Percentiles rank a stretch among this genome's conserved stretches.
phyloP scores from a whole-genome alignment of 2,113 vertebrate species.

The Origma solitaria region DNA sequence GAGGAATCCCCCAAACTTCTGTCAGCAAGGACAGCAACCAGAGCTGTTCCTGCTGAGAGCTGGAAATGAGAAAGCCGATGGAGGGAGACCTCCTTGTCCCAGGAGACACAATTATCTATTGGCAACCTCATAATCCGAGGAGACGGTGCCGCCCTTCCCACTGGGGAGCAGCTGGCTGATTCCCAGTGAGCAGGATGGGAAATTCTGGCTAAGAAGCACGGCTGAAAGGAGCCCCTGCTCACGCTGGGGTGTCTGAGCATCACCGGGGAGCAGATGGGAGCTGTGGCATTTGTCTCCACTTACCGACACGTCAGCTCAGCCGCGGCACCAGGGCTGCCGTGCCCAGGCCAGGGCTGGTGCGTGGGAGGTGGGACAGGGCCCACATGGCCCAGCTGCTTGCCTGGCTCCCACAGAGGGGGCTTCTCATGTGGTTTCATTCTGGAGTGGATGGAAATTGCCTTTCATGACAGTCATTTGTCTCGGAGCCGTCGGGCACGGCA shows the following conservation, averaged over 20 bases:
- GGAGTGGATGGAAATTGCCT: neutral
- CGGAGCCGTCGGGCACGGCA: neutral
- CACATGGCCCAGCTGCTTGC: neutral
- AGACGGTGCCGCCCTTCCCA: neutral
- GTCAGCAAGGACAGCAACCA: neutral
- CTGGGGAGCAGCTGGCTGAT: neutral
- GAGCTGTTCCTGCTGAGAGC: neutral
- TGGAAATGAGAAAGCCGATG: neutral
- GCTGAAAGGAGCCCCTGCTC: neutral
- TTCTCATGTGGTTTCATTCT: slow-evolving; percentile 11
- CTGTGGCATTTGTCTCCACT: neutral
- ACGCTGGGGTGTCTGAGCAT: neutral
- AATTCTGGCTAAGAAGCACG: neutral
- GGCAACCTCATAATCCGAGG: neutral
- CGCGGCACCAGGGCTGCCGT: neutral
- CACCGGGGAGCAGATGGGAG: neutral
- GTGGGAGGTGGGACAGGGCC: neutral
- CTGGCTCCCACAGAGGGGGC: neutral
- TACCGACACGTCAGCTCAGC: neutral
- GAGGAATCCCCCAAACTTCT: neutral
- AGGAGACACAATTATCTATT: neutral
- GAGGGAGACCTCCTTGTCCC: neutral
- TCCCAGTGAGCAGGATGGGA: neutral
- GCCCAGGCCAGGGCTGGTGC: neutral
- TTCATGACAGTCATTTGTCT: neutral